Conservation (phyloP, 1,140 invertebrate genomes). For the Hetaerina americana region DNA sequence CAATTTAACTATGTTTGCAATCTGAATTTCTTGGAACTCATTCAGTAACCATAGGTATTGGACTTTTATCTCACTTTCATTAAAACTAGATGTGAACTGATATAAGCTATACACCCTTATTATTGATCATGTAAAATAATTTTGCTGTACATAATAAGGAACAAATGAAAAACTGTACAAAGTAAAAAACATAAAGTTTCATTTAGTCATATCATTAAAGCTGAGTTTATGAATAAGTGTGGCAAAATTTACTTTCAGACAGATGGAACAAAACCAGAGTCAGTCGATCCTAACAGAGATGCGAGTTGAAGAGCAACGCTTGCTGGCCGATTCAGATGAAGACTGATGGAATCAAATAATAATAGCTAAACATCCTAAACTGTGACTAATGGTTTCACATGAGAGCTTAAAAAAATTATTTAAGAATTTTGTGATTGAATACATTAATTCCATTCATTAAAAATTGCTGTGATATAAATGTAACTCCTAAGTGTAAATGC, state of each 20-base stretch:
- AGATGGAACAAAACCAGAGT: background rate
- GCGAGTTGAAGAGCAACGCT: background rate
- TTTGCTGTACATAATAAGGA: background rate
- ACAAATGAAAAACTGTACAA: background rate
- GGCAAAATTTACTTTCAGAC: background rate
- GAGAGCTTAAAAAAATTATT: background rate
- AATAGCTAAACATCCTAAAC: too few species aligned
- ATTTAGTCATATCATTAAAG: background rate
- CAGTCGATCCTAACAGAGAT: background rate
- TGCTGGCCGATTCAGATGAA: background rate
- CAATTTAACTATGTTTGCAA: too few species aligned
- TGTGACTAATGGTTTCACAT: background rate
- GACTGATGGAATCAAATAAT: background rate
- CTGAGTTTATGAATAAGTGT: background rate
- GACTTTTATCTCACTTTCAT: background rate
- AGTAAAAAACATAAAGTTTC: background rate
- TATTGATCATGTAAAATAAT: background rate
- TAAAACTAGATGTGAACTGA: background rate
- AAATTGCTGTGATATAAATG: background rate
- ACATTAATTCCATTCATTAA: background rate
- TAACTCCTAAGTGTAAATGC: too few species aligned
- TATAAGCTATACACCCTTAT: background rate
- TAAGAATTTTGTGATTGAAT: background rate
- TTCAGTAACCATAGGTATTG: too few species aligned
- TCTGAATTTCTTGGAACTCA: too few species aligned